Percentiles rank a stretch among this genome's conserved stretches.
These are phyloP conservation scores for Vireo altiloquus DNA, from an alignment of 2,113 vertebrate species.

Conservation along the genomic window DNA sequence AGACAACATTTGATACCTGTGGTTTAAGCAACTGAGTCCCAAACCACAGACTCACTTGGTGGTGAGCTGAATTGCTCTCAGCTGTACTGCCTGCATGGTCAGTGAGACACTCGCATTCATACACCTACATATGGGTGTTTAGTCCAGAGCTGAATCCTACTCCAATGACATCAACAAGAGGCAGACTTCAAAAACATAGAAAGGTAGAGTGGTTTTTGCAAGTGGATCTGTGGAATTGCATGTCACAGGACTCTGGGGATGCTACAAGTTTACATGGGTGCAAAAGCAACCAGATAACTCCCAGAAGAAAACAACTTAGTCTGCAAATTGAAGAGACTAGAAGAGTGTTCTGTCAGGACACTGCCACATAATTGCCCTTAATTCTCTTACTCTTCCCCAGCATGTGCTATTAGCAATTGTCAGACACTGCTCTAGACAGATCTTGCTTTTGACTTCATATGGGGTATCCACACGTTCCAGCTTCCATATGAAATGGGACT, in stretches of 20 bases:
- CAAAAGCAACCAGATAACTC: neutral
- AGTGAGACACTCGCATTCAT: neutral
- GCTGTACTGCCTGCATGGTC: fast-evolving
- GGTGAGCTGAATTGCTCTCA: neutral
- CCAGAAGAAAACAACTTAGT: neutral
- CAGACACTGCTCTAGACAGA: neutral
- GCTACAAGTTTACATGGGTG: neutral
- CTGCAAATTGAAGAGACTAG: neutral
- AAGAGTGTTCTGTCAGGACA: neutral
- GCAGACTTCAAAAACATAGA: neutral
- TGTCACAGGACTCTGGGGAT: neutral
- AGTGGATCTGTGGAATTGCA: neutral
- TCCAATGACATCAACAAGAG: neutral
- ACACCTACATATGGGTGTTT: fast-evolving
- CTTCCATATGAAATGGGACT: neutral
- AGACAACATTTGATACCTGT: neutral
- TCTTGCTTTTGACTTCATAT: neutral
- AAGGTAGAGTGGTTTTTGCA: neutral
- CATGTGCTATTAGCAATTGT: fast-evolving
- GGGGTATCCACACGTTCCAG: neutral
- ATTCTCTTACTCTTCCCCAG: neutral
- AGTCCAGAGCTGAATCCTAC: neutral
- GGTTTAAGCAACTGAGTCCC: neutral
- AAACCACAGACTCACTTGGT: neutral
- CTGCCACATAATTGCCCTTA: neutral